Percentiles rank a stretch among this genome's conserved stretches.
Conservation (phyloP, 2,888 invertebrate species). For the Sipha maydis region DNA sequence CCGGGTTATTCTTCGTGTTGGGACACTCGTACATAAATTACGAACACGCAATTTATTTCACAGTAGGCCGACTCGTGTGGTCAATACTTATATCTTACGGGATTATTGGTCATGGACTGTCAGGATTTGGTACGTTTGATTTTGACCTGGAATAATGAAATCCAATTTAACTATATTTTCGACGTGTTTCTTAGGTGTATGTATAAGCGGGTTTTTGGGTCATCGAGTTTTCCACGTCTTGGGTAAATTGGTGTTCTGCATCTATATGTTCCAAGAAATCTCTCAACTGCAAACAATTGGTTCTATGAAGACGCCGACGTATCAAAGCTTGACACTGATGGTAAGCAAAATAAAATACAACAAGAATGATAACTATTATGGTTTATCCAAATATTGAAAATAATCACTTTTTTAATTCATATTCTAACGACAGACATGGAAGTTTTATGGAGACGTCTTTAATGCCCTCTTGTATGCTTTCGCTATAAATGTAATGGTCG, state of each 20-base stretch:
- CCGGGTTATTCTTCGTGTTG: conserved; percentile 49
- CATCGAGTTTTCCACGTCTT: conserved; percentile 47
- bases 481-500: conserved; percentile 50
- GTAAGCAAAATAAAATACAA: conserved; percentile 1
- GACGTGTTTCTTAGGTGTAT: conserved; percentile 7
- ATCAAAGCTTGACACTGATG: conserved; percentile 43
- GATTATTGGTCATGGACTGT: conserved; percentile 63
- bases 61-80: conserved; percentile 64
- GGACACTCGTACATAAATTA: conserved; percentile 63
- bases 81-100: conserved; percentile 63
- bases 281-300: conserved; percentile 53
- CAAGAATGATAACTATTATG: neutral
- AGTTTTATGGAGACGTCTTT: conserved; percentile 38
- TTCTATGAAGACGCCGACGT: conserved; percentile 48
- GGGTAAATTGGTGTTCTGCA: conserved; percentile 52
- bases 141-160: too few relatives aligned
- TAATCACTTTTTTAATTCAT: neutral
- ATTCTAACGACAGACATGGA: neutral
- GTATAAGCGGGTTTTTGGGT: conserved; percentile 51
- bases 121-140: conserved; percentile 63
- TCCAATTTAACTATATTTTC: neutral
- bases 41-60: conserved; percentile 64
- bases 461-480: conserved; percentile 56
- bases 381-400: neutral
- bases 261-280: conserved; percentile 53